These are phyloP conservation scores for Momotus momota DNA, from an alignment of 2,797 vertebrate genomes.

Conservation along the genomic window DNA sequence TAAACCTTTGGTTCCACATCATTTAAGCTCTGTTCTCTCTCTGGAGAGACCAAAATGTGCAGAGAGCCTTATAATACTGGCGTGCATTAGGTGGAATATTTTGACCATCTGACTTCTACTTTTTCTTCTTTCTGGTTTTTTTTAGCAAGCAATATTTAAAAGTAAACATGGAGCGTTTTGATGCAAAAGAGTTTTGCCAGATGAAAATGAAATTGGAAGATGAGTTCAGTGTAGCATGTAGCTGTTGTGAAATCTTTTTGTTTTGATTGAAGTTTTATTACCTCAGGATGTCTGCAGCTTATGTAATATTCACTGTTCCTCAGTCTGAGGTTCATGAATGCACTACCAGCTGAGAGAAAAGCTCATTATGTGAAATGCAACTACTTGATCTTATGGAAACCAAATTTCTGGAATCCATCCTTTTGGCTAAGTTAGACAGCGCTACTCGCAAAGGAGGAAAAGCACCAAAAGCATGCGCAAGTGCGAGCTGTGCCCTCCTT, in stretches of 20 bases:
- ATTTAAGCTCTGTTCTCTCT: constrained; percentile 15
- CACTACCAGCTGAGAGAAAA: background rate
- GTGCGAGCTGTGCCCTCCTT: background rate
- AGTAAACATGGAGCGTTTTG: constrained; percentile 20
- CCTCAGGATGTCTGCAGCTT: constrained; percentile 21
- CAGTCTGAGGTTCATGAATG: constrained; percentile 33
- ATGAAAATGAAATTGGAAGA: constrained; percentile 61
- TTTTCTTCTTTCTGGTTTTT: background rate
- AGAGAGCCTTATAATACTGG: background rate
- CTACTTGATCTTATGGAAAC: background rate
- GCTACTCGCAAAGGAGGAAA: background rate
- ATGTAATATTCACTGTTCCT: constrained; percentile 56
- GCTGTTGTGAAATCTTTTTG: constrained; percentile 52
- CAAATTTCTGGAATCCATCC: constrained; percentile 18
- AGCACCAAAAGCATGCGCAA: background rate
- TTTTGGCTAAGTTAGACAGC: background rate
- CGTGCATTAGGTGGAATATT: constrained; percentile 13
- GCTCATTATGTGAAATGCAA: constrained; percentile 1
- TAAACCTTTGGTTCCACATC: constrained; percentile 45
- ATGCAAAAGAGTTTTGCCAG: constrained; percentile 20
- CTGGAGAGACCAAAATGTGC: background rate
- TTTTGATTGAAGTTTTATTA: constrained; percentile 71
- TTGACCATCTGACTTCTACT: background rate
- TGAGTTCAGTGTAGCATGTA: constrained; percentile 24
- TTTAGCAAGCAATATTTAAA: constrained; percentile 37